Base-by-base conservation (phyloP, 2,888 invertebrate species). In the Drosophila sordidula region DNA sequence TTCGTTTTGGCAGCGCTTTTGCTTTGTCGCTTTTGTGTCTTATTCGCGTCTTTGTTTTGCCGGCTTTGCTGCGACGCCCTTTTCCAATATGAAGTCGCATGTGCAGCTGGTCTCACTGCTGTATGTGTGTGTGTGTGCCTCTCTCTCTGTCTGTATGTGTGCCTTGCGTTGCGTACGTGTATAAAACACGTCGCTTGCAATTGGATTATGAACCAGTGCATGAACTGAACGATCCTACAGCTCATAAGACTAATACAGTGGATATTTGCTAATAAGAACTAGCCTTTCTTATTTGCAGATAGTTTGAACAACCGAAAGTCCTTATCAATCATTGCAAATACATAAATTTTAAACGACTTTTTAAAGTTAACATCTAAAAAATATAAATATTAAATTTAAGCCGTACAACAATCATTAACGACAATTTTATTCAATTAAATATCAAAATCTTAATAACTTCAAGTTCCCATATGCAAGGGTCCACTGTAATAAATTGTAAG, bases 11-110 rank as follows among this genome's bases (percentile, higher is more conserved):
- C 58, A 49, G 49, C 64, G 54, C 45, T 83, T 75, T 81, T 69
- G 70, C 52, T 39, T 55, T 58, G 56, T 70, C 63, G 68, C 75
- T 75, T 75, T 75, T 67, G 75, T 51, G 14, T 45, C 72, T 51
- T 34, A 73, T 82, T 83, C 79, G 80, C 82, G 84, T 78, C 78
- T 86, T 84, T 86, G 84, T 85, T 86, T 78, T 85, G 85, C 85
- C 85, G 85, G 87, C 82, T 68, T 71, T 66, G 75, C 47, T 67
- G 64, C 51, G 78, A 75, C 79, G 80, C 74, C 82, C 84, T 83
- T 82, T 76, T 82, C 76, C 78, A 78, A 78, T 78, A 68, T 58
- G 61, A 73, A 76, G 70, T 73, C 76, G 62, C 70, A 63, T 76
- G 66, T 76, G 73, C 76, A 66, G 75, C 75, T 75, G 71, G 70